phyloP scores from a whole-genome alignment of 2,113 vertebrate genomes.

The Paralichthys olivaceus region DNA sequence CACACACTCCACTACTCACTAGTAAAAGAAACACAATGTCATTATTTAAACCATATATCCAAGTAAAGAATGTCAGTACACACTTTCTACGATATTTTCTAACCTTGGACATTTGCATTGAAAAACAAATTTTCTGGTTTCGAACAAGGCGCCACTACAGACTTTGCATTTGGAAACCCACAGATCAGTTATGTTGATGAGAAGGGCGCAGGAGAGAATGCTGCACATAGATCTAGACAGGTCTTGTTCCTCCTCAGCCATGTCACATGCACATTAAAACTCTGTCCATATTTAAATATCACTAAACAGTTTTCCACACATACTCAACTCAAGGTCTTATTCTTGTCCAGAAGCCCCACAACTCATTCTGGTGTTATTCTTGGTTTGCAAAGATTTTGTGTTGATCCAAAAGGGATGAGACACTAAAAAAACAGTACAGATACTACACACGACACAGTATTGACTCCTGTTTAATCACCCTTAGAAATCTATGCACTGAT shows the following conservation, averaged over 20 bases:
- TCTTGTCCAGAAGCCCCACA: not conserved
- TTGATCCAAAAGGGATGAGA: not conserved
- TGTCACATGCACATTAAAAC: not conserved
- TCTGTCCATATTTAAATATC: not conserved
- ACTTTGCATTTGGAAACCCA: not conserved
- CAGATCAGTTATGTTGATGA: too few species aligned
- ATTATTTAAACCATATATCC: not conserved
- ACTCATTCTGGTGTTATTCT: not conserved
- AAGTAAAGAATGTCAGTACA: too few species aligned
- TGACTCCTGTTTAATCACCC: not conserved
- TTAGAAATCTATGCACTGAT: not conserved
- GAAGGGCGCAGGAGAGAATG: too few species aligned
- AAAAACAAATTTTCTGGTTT: too few species aligned
- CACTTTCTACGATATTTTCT: too few species aligned
- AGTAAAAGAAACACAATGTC: not conserved
- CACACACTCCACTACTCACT: slow-evolving; percentile 44
- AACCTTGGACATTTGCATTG: too few species aligned
- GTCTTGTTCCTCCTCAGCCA: slow-evolving; percentile 8
- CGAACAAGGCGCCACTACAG: too few species aligned
- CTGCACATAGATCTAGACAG: slow-evolving; percentile 8
- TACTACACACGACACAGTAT: not conserved
- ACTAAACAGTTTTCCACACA: too few species aligned
- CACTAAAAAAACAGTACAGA: not conserved
- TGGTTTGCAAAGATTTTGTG: not conserved
- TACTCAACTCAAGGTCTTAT: not conserved